Evolutionary conservation across 2,888 invertebrate species (phyloP).

Genomic region (Euphydryas editha): DNA sequence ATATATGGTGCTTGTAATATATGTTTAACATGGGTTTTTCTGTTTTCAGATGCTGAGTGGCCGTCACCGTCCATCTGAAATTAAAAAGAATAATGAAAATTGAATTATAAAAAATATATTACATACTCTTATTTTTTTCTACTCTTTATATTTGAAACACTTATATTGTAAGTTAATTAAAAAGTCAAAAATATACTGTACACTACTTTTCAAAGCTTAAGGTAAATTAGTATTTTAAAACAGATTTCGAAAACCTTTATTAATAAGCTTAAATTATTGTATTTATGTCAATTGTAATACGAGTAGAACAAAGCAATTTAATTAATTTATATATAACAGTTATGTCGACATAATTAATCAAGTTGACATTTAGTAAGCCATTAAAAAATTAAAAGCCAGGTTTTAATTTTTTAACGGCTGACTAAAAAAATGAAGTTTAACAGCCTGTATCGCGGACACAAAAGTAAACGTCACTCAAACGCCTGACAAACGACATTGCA

Average conservation of each 20-base stretch:
- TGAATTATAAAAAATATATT: background rate
- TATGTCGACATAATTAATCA: too few relatives aligned
- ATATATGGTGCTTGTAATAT: conserved; percentile 60
- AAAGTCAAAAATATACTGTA: too few relatives aligned
- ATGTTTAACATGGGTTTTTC: conserved; percentile 41
- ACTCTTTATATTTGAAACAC: too few relatives aligned
- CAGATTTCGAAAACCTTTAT: too few relatives aligned
- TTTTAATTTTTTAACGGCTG: too few relatives aligned
- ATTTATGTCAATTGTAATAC: too few relatives aligned
- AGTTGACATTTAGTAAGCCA: background rate
- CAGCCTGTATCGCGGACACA: conserved; percentile 55
- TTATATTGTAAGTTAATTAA: too few relatives aligned
- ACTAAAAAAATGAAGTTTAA: conserved; percentile 22
- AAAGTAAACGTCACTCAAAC: conserved; percentile 59
- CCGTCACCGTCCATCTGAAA: conserved; percentile 15
- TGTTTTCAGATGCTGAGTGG: conserved; percentile 51
- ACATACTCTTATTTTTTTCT: background rate
- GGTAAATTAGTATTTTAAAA: too few relatives aligned
- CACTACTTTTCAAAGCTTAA: too few relatives aligned
- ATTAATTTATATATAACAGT: too few relatives aligned
- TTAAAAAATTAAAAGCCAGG: background rate
- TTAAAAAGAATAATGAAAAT: conserved; percentile 12
- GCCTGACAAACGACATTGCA: conserved; percentile 61
- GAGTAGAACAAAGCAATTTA: too few relatives aligned
- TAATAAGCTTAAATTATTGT: too few relatives aligned